These are phyloP conservation scores for Cylindroiulus punctatus DNA, from an alignment of 2,888 invertebrate species.

Conservation along the genomic window DNA sequence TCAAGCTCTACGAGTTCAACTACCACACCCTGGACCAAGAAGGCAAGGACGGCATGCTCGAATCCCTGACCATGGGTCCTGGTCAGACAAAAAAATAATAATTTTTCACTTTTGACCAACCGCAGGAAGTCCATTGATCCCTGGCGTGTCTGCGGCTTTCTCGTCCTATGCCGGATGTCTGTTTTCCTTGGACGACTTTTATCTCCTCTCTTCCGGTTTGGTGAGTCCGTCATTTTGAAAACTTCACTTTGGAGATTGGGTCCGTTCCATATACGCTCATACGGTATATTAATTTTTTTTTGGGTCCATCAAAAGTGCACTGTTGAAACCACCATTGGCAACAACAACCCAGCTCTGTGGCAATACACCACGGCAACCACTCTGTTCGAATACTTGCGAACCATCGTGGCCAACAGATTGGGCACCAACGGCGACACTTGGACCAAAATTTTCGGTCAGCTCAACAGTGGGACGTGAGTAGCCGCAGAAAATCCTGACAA, in stretches of 20 bases:
- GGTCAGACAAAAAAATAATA: no score
- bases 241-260: not conserved
- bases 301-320: conserved; percentile 68
- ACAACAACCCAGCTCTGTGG: conserved; percentile 78
- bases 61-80: no score
- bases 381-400: conserved; percentile 78
- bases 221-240: conserved; percentile 61
- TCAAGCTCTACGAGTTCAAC: conserved; percentile 85
- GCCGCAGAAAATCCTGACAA: not conserved
- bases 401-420: conserved; percentile 84
- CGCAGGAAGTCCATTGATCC: conserved; percentile 68
- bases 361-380: conserved; percentile 74
- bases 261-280: not conserved
- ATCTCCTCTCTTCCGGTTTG: conserved; percentile 74
- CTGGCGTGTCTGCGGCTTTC: conserved; percentile 78
- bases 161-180: conserved; percentile 81
- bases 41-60: conserved; percentile 57
- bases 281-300: not conserved
- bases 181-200: conserved; percentile 71
- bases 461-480: conserved; percentile 78
- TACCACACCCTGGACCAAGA: conserved; percentile 72
- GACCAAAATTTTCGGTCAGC: conserved; percentile 75
- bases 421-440: conserved; percentile 78
- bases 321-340: conserved; percentile 81
- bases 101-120: conserved; percentile 55